Percentiles rank a stretch among this genome's conserved stretches.
Conservation (phyloP, 1,140 invertebrate species). For the Meteorus sp. region DNA sequence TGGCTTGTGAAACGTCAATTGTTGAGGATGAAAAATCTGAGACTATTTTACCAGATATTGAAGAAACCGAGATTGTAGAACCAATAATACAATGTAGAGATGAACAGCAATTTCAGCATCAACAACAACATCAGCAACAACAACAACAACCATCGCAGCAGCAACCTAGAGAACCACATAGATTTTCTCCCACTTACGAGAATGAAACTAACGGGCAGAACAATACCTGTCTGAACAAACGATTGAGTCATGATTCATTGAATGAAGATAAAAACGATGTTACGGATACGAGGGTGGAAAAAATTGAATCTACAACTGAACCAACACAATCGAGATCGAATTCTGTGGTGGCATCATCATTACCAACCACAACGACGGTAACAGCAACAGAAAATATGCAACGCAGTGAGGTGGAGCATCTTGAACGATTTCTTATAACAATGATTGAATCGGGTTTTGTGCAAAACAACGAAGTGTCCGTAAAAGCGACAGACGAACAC, state of each 20-base stretch:
- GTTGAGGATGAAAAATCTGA: conserved; percentile 38
- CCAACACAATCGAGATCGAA: conserved; percentile 13
- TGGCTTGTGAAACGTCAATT: neutral
- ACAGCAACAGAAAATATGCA: conserved; percentile 23
- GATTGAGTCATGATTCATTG: neutral
- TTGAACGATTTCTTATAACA: conserved; percentile 47
- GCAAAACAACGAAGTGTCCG: conserved; percentile 16
- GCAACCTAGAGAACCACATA: conserved; percentile 17
- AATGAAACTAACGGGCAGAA: conserved; percentile 24
- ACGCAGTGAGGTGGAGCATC: conserved; percentile 45
- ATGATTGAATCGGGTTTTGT: conserved; percentile 48
- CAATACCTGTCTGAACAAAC: conserved; percentile 17
- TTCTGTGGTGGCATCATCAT: too few relatives aligned
- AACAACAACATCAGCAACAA: conserved; percentile 19
- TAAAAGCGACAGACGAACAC: conserved; percentile 18
- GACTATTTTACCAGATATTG: conserved; percentile 42
- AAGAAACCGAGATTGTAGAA: conserved; percentile 32
- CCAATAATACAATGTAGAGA: conserved; percentile 1
- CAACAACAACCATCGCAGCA: conserved; percentile 5
- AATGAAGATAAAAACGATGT: neutral
- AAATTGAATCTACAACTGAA: conserved; percentile 4
- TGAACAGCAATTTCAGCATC: conserved; percentile 10
- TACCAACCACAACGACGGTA: too few relatives aligned
- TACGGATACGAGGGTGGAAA: neutral
- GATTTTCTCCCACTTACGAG: conserved; percentile 29